Base-by-base conservation (phyloP, 64 coral and sea anemone genomes). In the Astreopora myriophthalma region DNA sequence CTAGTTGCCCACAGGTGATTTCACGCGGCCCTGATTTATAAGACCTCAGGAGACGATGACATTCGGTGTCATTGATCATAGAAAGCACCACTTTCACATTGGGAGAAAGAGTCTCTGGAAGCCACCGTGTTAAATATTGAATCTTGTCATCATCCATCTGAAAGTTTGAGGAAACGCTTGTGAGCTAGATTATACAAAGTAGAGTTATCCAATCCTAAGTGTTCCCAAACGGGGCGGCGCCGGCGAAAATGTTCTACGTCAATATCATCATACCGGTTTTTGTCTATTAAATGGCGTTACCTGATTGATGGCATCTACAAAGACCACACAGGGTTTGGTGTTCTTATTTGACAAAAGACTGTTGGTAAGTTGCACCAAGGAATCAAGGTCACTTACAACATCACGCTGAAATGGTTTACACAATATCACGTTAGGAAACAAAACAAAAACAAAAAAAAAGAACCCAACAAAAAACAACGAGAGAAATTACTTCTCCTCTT, bases 271-370 rank as follows among this genome's bases (percentile, higher is more conserved):
- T n/a, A n/a, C n/a, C n/a, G n/a, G n/a, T n/a, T n/a, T n/a, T n/a
- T n/a, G n/a, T n/a, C n/a, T n/a, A n/a, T n/a, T 55, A 0, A 55
- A 16, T 55, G 1, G 74, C 5, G 16, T 40, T 76, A 96, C 97
- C 91, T 99, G 97, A 73, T 99, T 95, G 48, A 99, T 93, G 20
- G 97, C 97, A 94, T 99, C 97, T 8, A 99, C 94, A 85, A 99
- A 75, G 36, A 99, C 78, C 30, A 99, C 85, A 38, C 94, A 92
- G 26, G 97, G 97, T n/a, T 87, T 95, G 5, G 97, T 99, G 69
- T 99, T 99, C n/a, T 82, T 87, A 17, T 99, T 99, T 6, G 97
- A 99, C 55, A 95, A 44, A 72, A 99, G 87, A 64, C 92, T 95
- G 86, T 99, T 99, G 0, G 97, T 52, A 42, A 99, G 76, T 57